Base-by-base conservation (phyloP, 1,140 invertebrate genomes). In the Bombus impatiens region DNA sequence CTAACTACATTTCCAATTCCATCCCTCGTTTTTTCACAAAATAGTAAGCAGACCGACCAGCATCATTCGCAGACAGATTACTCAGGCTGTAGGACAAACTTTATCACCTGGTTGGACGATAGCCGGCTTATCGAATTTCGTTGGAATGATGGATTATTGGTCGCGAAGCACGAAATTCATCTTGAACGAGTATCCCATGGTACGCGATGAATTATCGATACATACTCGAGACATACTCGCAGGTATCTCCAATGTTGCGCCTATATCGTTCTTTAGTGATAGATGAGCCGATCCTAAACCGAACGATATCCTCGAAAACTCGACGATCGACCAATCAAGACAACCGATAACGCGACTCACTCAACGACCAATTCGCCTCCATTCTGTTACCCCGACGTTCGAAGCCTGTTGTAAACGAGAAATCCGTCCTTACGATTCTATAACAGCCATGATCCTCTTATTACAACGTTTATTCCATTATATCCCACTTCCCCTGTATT, bases 171-270 rank as follows among this genome's bases (percentile, higher is more conserved):
- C 71, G 75, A 78, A 88, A 90, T 90, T 90, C 86, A 87, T 87
- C 89, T 89, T 79, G 70, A 67, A 32, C 87, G 44, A 47, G 62
- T 77, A 82, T 83, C 77, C 59, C 82, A 40, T n/a, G 71, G 70
- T 67, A 40, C 74, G 40, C 82, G 78, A 71, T 87, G 82, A 90
- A 90, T 90, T 90, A 90, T 90, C 88, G 88, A 90, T 87, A 87
- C 86, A 82, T 62, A 68, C 84, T 71, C n/a, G 89, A 87, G 86
- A 86, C 85, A 89, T 62, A 37, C 82, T 83, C 32, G 37, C 47
- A 5, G 42, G 53, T 76, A 68, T 87, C 82, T 77, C 47, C 68
- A 59, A 68, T 68, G 32, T 35, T n/a, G 6, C 82, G 40, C 47
- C 67, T 47, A 42, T 71, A 71, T 40, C 53, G 37, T 40, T 62